Conservation (phyloP, 2,888 invertebrate species). For the Lacanobia wlatinum region DNA sequence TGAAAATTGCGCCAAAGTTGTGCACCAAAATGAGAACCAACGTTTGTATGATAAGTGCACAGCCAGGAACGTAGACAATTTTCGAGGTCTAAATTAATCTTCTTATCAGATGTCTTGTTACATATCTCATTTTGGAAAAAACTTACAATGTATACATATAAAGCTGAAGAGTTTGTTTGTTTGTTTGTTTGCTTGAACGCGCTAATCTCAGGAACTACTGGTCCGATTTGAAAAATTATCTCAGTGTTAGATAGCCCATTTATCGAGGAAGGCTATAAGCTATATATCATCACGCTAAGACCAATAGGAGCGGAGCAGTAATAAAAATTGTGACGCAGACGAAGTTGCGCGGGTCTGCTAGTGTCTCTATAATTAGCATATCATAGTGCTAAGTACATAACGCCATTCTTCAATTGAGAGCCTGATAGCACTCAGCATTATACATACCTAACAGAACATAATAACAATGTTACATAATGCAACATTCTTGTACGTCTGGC, state of each 20-base stretch:
- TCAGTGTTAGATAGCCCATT: too few species aligned
- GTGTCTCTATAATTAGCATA: constrained; percentile 13
- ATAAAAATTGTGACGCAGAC: too few species aligned
- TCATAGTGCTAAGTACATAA: constrained; percentile 27
- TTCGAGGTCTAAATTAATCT: not conserved
- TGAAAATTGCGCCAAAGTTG: too few species aligned
- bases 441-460: constrained; percentile 1
- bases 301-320: too few species aligned
- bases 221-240: too few species aligned
- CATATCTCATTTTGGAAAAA: not conserved
- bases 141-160: too few species aligned
- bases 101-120: not conserved
- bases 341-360: too few species aligned
- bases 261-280: too few species aligned
- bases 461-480: not conserved
- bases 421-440: constrained; percentile 30
- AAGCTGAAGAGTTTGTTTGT: too few species aligned
- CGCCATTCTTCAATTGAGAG: constrained; percentile 18
- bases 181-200: too few species aligned
- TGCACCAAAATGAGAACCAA: not conserved
- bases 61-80: not conserved
- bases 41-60: not conserved
- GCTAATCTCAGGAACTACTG: too few species aligned
- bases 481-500: constrained; percentile 19
- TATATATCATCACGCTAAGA: too few species aligned